Base-by-base conservation (phyloP, 2,888 invertebrate species). In the Lithophane semibrunnea region DNA sequence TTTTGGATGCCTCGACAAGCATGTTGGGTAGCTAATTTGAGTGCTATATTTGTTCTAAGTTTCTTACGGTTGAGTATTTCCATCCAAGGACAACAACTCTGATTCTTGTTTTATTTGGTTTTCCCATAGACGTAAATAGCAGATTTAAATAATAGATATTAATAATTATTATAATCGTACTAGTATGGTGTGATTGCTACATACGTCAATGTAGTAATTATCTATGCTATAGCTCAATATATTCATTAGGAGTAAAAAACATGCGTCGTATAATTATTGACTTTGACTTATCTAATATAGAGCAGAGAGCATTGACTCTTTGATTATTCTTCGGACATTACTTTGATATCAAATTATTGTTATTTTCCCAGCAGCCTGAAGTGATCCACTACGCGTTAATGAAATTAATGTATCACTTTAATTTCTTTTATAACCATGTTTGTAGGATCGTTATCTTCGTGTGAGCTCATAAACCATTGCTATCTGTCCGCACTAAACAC, bases 101-200 rank as follows among this genome's bases (percentile, higher is more conserved):
- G 79, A 83, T 82, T 85, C 79, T 83, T 76, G 67, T 78, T 87
- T 81, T 80, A 82, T 84, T 88, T 82, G 88, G 88, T 83, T 88
- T 88, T 88, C 63, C 88, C 88, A 78, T 72, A 83, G 65, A 87
- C 88, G 83, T 86, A 84, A 76, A 81, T 77, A 79, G 77, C 66
- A 61, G 65, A 86, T 86, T 87, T 84, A 83, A 80, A 83, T 88
- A 85, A 83, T 86, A 82, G 72, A 78, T 84, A 87, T 83, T 80
- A 80, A 82, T 86, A 75, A 75, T 69, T 69, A 66, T 73, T 69
- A 66, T 73, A 77, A 75, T 73, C 47, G 56, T 60, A 56, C n/a
- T 68, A 44, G 18, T 56, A 66, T 75, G 75, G 44, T 77, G 73
- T 79, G 77, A 60, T 80, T 74, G 54, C 68, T 77, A 73, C 69